phyloP scores from a whole-genome alignment of 2,797 vertebrate genomes.

The Notoglanidium macrostoma region DNA sequence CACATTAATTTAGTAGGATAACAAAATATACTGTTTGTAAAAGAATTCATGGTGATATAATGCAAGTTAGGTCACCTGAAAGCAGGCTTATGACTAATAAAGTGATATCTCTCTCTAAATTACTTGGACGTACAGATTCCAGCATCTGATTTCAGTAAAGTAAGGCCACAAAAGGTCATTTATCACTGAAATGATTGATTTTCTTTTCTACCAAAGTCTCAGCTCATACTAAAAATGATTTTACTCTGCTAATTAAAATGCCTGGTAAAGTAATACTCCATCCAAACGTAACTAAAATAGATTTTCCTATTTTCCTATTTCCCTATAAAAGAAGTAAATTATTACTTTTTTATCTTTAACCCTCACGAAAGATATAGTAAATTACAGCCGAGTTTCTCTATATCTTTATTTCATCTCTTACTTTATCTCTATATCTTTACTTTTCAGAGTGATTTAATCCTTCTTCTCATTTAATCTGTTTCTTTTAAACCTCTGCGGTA shows the following conservation, averaged over 20 bases:
- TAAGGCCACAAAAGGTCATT: not conserved
- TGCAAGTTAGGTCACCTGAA: not conserved
- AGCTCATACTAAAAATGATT: too few relatives aligned
- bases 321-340: too few relatives aligned
- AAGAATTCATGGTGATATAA: not conserved
- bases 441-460: not conserved
- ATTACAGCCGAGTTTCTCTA: too few relatives aligned
- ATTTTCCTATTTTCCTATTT: too few relatives aligned
- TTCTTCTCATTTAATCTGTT: not conserved
- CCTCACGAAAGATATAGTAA: too few relatives aligned
- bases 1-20: not conserved
- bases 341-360: too few relatives aligned
- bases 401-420: too few relatives aligned
- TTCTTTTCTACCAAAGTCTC: not conserved
- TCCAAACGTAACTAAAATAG: too few relatives aligned
- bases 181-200: not conserved
- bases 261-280: not conserved
- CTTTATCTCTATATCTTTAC: not conserved
- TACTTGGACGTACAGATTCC: not conserved
- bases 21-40: not conserved
- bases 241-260: not conserved
- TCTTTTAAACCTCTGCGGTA: too few relatives aligned
- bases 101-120: not conserved
- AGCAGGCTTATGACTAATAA: not conserved
- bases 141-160: not conserved